Evolutionary conservation across 2,113 vertebrate species (phyloP).

Genomic region (Prietella phreatophila): DNA sequence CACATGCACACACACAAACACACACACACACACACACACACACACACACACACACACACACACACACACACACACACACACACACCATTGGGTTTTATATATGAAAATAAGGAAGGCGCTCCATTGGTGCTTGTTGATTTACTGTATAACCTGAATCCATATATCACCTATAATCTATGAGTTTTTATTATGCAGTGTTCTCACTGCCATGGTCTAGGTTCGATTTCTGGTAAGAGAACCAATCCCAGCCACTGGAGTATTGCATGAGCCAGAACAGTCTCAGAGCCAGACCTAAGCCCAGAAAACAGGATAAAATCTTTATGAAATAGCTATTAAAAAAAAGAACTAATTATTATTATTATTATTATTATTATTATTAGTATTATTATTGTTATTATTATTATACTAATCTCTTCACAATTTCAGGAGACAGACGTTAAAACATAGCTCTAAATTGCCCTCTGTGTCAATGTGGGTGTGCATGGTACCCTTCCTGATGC

Average conservation of each 20-base stretch:
- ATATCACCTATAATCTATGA: not conserved
- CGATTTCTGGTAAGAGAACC: too few relatives aligned
- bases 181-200: not conserved
- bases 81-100: not conserved
- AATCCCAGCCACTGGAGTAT: too few relatives aligned
- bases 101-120: not conserved
- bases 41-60: too few relatives aligned
- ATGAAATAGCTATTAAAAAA: not conserved
- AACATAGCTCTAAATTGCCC: too few relatives aligned
- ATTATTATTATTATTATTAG: too few relatives aligned
- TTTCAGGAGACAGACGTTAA: too few relatives aligned
- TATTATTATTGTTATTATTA: not conserved
- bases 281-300: too few relatives aligned
- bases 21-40: too few relatives aligned
- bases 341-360: not conserved
- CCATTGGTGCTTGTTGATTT: not conserved
- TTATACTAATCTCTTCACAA: too few relatives aligned
- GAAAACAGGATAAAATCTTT: not conserved
- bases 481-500: not conserved
- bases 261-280: too few relatives aligned
- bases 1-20: not conserved
- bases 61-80: too few relatives aligned
- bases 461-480: not conserved
- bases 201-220: too few relatives aligned
- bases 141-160: not conserved